Conservation (phyloP, 1,140 invertebrate genomes). For the Gryon sp. region DNA sequence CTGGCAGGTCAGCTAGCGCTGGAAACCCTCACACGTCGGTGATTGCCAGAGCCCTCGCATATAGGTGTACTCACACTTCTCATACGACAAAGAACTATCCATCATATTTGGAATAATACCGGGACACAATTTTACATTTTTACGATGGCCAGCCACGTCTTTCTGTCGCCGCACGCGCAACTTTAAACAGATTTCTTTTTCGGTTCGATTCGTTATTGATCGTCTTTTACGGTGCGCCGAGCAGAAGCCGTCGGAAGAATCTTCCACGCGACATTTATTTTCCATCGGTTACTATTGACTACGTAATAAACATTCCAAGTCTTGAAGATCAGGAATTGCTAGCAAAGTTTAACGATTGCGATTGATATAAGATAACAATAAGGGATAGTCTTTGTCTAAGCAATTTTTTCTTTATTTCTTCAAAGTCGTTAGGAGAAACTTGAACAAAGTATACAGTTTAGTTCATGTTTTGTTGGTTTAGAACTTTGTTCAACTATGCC, state of each 20-base stretch:
- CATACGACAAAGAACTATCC: conserved; percentile 66
- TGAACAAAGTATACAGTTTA: background rate
- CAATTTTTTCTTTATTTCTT: conserved; percentile 21
- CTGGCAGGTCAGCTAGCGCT: conserved; percentile 51
- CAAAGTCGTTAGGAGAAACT: background rate
- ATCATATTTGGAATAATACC: conserved; percentile 75
- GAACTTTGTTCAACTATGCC: too few relatives aligned
- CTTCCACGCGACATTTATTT: conserved; percentile 60
- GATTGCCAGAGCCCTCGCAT: conserved; percentile 37
- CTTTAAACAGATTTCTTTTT: conserved; percentile 59
- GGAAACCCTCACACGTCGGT: conserved; percentile 51
- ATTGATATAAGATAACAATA: conserved; percentile 56
- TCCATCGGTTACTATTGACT: conserved; percentile 58
- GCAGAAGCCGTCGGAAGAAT: conserved; percentile 29
- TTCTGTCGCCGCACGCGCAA: conserved; percentile 16
- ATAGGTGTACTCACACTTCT: conserved; percentile 46
- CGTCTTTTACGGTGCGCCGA: conserved; percentile 1
- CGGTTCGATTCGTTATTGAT: conserved; percentile 50
- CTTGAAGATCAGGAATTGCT: conserved; percentile 24
- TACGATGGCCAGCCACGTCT: conserved; percentile 44
- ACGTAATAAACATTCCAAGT: conserved; percentile 49
- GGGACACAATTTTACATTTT: conserved; percentile 72
- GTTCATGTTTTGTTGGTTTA: background rate
- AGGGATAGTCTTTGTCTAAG: conserved; percentile 12
- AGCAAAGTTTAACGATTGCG: conserved; percentile 43